Base-by-base conservation (phyloP, 2,888 invertebrate species). In the Noctua pronuba region DNA sequence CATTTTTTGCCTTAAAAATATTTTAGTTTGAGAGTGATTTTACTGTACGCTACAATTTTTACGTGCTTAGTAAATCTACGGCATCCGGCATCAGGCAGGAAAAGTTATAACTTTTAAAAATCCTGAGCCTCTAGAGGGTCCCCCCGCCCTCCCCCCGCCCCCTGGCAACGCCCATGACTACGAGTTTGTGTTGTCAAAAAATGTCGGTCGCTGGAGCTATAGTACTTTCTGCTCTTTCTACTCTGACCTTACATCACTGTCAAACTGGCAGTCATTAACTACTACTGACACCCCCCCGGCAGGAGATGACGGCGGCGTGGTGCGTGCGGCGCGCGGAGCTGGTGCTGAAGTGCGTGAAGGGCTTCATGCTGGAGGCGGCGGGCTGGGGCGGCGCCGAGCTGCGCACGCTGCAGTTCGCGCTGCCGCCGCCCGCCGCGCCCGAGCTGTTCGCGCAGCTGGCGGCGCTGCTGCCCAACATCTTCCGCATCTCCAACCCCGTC, bases 281-380 rank as follows among this genome's bases (percentile, higher is more conserved):
- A 24, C 49, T 52, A 52, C n/a, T 55, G n/a, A 31, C 7, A 21
- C 6, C 6, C 38, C 31, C 24, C 1, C 8, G 21, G 38, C 24
- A 74, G 98, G 98, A 99, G 92, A 99, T 99, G 99, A 99, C 99
- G 0, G 98, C 99, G 73, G 98, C 98, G 55, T 99, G 99, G 99
- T 99, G 99, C 95, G 97, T 98, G 92, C 98, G 99, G 90, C 97
- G 99, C 90, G 99, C 99, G 1, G 99, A 99, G 96, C 97, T 99
- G 85, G 98, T 99, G 79, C 99, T 99, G 92, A 99, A 99, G 96
- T 99, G 99, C 96, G 99, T 99, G 73, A 99, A 99, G 97, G 99
- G 99, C 6, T 99, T 99, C 95, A 99, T 99, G 98, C 99, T 99
- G 95, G 99, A 99, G 97, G 99, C 99, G 97, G 98, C 98, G 16